A percentile compares a stretch with the other conserved stretches of the same genome.
Conservation (phyloP, 1,140 invertebrate genomes). For the Drosophila willistoni region DNA sequence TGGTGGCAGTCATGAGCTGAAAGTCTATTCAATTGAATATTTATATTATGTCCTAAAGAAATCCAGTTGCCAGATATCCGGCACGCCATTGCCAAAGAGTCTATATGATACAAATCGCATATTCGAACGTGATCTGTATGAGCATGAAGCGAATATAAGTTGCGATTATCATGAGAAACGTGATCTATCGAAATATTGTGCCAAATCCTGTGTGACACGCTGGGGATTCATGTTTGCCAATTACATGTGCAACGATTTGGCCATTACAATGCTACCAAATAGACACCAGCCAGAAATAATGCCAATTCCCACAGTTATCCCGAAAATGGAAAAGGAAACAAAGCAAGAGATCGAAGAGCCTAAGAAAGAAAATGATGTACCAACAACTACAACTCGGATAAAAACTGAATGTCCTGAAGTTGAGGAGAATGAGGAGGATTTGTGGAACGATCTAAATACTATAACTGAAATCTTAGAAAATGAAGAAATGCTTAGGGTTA, state of each 20-base stretch:
- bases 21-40: constrained; percentile 38
- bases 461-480: background rate
- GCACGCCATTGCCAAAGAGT: constrained; percentile 3
- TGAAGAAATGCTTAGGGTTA: no score
- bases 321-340: background rate
- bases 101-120: background rate
- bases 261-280: constrained; percentile 24
- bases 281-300: constrained; percentile 13
- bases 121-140: constrained; percentile 28
- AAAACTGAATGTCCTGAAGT: background rate
- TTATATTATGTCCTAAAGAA: constrained; percentile 33
- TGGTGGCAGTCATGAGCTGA: background rate
- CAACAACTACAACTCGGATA: background rate
- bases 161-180: constrained; percentile 27
- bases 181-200: constrained; percentile 17
- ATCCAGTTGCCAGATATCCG: constrained; percentile 7
- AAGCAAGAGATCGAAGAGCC: background rate
- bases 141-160: constrained; percentile 10
- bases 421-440: background rate
- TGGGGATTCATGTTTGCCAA: constrained; percentile 35
- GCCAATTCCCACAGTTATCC: no score
- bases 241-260: constrained; percentile 33
- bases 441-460: background rate
- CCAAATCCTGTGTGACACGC: constrained; percentile 32
- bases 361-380: background rate